Evolutionary conservation across 2,888 invertebrate genomes (phyloP).

Genomic region (Scaptomyza cyrtandrae): DNA sequence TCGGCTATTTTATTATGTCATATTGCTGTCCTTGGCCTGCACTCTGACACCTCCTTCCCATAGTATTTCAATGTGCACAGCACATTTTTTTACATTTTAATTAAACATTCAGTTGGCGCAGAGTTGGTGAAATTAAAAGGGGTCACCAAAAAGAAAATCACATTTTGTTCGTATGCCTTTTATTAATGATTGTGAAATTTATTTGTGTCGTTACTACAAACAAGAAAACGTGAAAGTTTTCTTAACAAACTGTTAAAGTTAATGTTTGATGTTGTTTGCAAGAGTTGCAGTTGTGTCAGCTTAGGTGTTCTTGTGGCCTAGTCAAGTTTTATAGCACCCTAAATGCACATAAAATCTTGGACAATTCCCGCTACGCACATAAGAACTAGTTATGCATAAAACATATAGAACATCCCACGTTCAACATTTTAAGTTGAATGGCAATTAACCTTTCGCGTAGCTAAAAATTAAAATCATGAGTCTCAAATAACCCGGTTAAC

Average conservation of each 20-base stretch:
- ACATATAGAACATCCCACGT: constrained; percentile 21
- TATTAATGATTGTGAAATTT: constrained; percentile 52
- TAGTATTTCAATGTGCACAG: constrained; percentile 17
- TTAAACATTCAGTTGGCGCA: constrained; percentile 57
- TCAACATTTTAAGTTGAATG: constrained; percentile 71
- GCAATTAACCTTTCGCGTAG: constrained; percentile 69
- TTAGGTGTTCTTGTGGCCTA: constrained; percentile 28
- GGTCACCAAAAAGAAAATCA: not conserved
- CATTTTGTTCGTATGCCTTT: constrained; percentile 18
- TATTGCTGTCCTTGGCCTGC: constrained; percentile 44
- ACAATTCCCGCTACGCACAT: constrained; percentile 63
- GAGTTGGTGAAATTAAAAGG: constrained; percentile 48
- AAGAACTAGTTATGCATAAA: constrained; percentile 58
- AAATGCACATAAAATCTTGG: constrained; percentile 67
- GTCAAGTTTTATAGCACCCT: constrained; percentile 66
- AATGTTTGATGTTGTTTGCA: constrained; percentile 54
- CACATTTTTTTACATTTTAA: constrained; percentile 54
- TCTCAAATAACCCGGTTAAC: constrained; percentile 64
- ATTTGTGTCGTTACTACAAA: constrained; percentile 36
- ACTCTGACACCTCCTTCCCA: not conserved
- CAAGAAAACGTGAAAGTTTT: constrained; percentile 21
- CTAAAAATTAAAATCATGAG: constrained; percentile 71
- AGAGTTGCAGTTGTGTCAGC: constrained; percentile 20
- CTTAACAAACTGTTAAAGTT: constrained; percentile 28
- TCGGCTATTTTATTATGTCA: constrained; percentile 12